Evolutionary conservation across 2,888 invertebrate genomes (phyloP), one percentile per base, ranked within the genome.

Genomic region (Drosophila limbata): DNA sequence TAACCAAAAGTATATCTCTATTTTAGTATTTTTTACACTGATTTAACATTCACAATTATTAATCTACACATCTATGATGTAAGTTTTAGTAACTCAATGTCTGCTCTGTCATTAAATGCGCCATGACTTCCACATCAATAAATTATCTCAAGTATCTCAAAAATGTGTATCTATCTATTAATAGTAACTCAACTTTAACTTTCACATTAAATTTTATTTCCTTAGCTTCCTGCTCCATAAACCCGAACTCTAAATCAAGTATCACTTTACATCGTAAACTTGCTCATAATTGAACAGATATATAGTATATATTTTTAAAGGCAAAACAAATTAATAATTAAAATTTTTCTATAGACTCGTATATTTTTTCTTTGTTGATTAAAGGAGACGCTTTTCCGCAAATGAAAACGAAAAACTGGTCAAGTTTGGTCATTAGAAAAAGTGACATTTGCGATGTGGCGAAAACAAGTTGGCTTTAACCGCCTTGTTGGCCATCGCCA

Each of bases 341-440:
- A 67, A 35, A 75, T 67, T 25, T 48, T 60, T 63, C 13, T n/a
- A 21, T 55, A 19, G 35, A 35, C 42, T 62, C 44, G 47, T 48
- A 17, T 61, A 1, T 11, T 47, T 45, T 37, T 42, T 62, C 19
- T 40, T n/a, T 8, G 48, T 61, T 28, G 33, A 51, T 47, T 37
- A 59, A 65, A 56, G 60, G 62, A 35, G 37, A 52, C 64, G 67
- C 55, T 81, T 86, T 84, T 86, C 79, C 84, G 79, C 77, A 80
- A 71, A 65, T 47, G 77, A 82, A 84, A 80, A 57, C 52, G 83
- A 84, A 85, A 83, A 83, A 79, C 84, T 75, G 64, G 57, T 80
- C 73, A 69, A 70, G 78, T 72, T 69, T 63, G 39, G 42, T 28
- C 37, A 25, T 44, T 57, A 63, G 67, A 68, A 72, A 73, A 69